Percentiles rank a stretch among this genome's conserved stretches.
Evolutionary conservation across 2,888 invertebrate species (phyloP).

Genomic region (Atrina japonica): DNA sequence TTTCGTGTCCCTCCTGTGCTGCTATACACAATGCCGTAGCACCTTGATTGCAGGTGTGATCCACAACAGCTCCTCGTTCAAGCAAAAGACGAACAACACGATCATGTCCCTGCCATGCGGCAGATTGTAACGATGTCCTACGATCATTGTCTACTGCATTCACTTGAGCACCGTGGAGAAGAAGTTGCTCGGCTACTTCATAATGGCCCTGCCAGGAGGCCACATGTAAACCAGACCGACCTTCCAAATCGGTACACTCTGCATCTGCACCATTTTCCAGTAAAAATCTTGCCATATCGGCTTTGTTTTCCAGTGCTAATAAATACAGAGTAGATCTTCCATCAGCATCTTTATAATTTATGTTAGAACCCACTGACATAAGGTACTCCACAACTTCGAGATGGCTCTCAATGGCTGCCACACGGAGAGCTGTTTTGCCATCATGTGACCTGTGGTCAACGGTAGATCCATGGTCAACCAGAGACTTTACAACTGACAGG

Average conservation of each 20-base stretch:
- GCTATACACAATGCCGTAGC: constrained; percentile 96
- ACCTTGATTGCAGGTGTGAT: constrained; percentile 96
- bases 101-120: constrained; percentile 96
- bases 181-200: constrained; percentile 93
- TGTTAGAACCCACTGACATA: constrained; percentile 84
- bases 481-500: constrained; percentile 64
- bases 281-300: constrained; percentile 81
- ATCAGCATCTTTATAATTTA: constrained; percentile 94
- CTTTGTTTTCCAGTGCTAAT: constrained; percentile 84
- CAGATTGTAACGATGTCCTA: constrained; percentile 95
- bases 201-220: constrained; percentile 94
- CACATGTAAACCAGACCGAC: constrained; percentile 89
- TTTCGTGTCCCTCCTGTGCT: constrained; percentile 96
- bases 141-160: constrained; percentile 83
- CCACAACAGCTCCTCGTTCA: constrained; percentile 90
- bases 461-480: constrained; percentile 70
- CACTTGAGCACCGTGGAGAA: constrained; percentile 91
- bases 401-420: constrained; percentile 92
- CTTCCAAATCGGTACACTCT: constrained; percentile 94
- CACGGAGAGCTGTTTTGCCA: constrained; percentile 83
- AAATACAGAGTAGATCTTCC: constrained; percentile 95
- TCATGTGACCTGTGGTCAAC: constrained; percentile 87
- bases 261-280: constrained; percentile 87
- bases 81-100: constrained; percentile 89
- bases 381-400: constrained; percentile 83